These are phyloP conservation scores for Rhinopomastus cyanomelas DNA, from an alignment of 2,113 vertebrate genomes.

Conservation along the genomic window DNA sequence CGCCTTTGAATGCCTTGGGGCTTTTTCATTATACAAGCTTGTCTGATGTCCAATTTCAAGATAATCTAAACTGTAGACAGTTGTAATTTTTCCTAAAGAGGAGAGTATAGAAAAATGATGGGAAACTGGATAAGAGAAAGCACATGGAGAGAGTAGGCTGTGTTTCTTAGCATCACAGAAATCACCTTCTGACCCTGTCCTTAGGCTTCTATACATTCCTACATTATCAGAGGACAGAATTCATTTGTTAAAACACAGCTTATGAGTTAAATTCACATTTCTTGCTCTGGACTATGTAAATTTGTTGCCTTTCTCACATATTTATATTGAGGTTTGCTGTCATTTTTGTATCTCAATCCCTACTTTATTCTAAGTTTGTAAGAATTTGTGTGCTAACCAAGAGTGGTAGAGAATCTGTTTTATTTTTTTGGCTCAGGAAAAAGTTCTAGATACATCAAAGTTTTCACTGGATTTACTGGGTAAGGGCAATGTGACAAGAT, in stretches of 20 bases:
- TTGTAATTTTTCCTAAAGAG: background rate
- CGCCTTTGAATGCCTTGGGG: background rate
- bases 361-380: background rate
- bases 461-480: background rate
- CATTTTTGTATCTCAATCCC: background rate
- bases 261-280: background rate
- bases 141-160: background rate
- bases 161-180: background rate
- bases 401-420: background rate
- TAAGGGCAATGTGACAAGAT: background rate
- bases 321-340: background rate
- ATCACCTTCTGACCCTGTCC: background rate
- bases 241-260: background rate
- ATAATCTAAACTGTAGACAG: background rate
- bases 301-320: background rate
- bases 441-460: background rate
- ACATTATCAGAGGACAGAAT: background rate
- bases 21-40: background rate
- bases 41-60: background rate
- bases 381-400: background rate
- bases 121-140: background rate
- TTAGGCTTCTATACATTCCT: background rate
- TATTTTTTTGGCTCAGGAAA: background rate
- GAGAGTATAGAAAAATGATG: background rate
- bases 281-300: background rate